Base-by-base conservation (phyloP, 2,888 invertebrate species). In the Oscheius myriophilus region DNA sequence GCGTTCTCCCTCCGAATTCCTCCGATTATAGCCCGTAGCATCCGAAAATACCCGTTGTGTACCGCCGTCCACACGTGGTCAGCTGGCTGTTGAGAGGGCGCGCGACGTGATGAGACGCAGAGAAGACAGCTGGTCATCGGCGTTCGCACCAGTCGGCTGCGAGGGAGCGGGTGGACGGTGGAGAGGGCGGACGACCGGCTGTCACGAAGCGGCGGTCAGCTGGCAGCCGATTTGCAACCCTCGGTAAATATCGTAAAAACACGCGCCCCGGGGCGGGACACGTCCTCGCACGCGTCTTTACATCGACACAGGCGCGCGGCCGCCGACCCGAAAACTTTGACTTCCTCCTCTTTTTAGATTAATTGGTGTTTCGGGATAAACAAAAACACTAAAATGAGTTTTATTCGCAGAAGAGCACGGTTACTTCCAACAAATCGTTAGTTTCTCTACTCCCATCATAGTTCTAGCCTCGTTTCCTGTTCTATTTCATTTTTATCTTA, bases 171-270 rank as follows among this genome's bases (percentile, higher is more conserved):
- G 12, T 12, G 1, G 14, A 14, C 42, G 58, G 16, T 9, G 42
- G 58, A 46, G 33, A 41, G 41, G 49, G 16, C 18, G 43, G 42
- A 41, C 18, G 42, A 45, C n/a, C 21, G 61, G 66, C 66, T 51
- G 66, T 66, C 66, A 49, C 66, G 66, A 52, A 51, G 53, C 51
- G 64, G 23, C 58, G 66, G 66, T 66, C 66, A 58, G 66, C 58
- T 58, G 58, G 66, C 58, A 57, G 57, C 66, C 66, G 49, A 58
- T 66, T 66, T 57, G 66, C 66, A 57, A 58, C 57, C 57, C 51
- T 49, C 55, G 57, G 66, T 66, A 66, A 66, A 66, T 66, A 66
- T 57, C 66, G 66, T 66, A 66, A 66, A 66, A 66, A 66, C 66
- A 66, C 51, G 64, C 64, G 49, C 58, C 55, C 58, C 57, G 57